Conservation (phyloP, 2,888 invertebrate species). For the Lochmaea capreae region DNA sequence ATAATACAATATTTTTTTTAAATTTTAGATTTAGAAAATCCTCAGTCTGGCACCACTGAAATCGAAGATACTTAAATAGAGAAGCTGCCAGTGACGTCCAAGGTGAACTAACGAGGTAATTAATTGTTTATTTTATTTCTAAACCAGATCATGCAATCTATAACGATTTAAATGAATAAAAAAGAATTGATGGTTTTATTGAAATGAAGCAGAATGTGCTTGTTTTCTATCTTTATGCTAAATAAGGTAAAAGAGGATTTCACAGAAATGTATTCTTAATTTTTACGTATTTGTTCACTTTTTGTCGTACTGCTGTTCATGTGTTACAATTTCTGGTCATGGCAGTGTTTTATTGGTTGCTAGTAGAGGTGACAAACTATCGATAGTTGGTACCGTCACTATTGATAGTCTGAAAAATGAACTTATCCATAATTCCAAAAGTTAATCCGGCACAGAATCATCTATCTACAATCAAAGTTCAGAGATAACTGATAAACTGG, state of each 20-base stretch:
- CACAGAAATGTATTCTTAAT: no score
- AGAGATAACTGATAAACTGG: no score
- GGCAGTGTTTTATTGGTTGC: no score
- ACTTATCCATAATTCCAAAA: no score
- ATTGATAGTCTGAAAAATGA: no score
- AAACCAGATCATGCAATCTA: slow-evolving; percentile 26
- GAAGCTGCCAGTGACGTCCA: slow-evolving; percentile 42
- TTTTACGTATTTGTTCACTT: no score
- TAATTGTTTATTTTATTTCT: slow-evolving; percentile 15
- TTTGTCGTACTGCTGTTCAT: no score
- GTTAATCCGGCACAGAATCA: no score
- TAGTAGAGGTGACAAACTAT: no score
- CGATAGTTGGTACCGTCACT: no score
- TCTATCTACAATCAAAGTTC: no score
- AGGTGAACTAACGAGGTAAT: slow-evolving; percentile 40
- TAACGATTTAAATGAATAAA: slow-evolving; percentile 14
- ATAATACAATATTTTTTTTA: not conserved
- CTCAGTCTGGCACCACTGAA: not conserved
- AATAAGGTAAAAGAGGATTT: not conserved
- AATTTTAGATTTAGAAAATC: slow-evolving; percentile 16
- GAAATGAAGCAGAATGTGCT: slow-evolving; percentile 10
- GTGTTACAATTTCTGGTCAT: no score
- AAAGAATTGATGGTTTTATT: slow-evolving; percentile 1
- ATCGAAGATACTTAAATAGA: slow-evolving; percentile 37
- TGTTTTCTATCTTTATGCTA: slow-evolving; percentile 10